Conservation (phyloP, 2,797 vertebrate genomes). For the Sebastes hubbsi region DNA sequence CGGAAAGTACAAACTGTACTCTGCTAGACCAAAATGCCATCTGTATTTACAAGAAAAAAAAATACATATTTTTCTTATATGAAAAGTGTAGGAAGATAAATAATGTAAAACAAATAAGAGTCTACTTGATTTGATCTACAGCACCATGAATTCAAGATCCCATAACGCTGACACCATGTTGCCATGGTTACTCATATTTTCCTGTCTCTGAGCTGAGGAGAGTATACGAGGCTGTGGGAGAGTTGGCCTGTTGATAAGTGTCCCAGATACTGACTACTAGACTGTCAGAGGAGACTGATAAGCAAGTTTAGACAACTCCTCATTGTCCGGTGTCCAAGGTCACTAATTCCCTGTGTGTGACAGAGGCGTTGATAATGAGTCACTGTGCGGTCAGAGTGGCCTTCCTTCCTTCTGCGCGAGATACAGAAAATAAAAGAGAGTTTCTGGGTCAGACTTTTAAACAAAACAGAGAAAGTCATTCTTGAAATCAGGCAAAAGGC, state of each 20-base stretch:
- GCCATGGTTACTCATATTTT: not conserved
- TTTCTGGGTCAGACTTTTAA: not conserved
- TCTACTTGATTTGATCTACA: not conserved
- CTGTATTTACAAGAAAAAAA: slow-evolving; percentile 8
- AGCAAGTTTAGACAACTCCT: slow-evolving; percentile 70
- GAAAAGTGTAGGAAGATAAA: slow-evolving; percentile 9
- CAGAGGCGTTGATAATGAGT: slow-evolving; percentile 67
- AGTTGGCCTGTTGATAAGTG: slow-evolving; percentile 65
- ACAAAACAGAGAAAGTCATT: not conserved
- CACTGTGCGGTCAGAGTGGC: slow-evolving; percentile 51
- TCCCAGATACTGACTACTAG: slow-evolving; percentile 40
- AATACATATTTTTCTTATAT: slow-evolving; percentile 4
- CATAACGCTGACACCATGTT: not conserved
- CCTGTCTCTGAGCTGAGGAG: slow-evolving; percentile 4
- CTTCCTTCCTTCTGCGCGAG: slow-evolving; percentile 40
- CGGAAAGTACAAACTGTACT: slow-evolving; percentile 40
- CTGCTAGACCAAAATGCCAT: slow-evolving; percentile 16
- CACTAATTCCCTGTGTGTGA: slow-evolving; percentile 77
- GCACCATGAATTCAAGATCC: not conserved
- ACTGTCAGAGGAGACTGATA: slow-evolving; percentile 65
- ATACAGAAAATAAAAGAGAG: slow-evolving; percentile 9
- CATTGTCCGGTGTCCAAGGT: slow-evolving; percentile 77
- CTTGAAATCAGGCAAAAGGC: not conserved
- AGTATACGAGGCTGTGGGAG: slow-evolving; percentile 57
- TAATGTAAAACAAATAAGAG: not conserved